Evolutionary conservation across 2,888 invertebrate genomes (phyloP).

Genomic region (Brenthis ino): DNA sequence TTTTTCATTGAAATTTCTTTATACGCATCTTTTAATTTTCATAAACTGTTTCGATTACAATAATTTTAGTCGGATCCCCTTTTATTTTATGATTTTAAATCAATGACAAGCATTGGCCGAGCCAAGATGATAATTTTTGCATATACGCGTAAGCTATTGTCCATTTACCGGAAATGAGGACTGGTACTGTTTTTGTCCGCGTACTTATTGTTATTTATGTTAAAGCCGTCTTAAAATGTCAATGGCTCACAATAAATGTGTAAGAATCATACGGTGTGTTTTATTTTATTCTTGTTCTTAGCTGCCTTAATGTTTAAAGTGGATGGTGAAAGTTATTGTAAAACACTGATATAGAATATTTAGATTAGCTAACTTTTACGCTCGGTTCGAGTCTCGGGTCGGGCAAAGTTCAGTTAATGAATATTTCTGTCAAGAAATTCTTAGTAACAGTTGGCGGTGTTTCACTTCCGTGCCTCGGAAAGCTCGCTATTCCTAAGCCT

Average conservation of each 20-base stretch:
- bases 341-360: too few relatives aligned
- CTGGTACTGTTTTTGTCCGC: background rate
- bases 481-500: too few relatives aligned
- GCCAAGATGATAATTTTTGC: background rate
- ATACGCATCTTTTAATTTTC: too few relatives aligned
- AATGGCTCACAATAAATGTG: conserved; percentile 14
- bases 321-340: background rate
- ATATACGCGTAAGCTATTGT: background rate
- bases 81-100: background rate
- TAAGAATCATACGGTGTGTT: conserved; percentile 4
- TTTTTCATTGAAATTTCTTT: too few relatives aligned
- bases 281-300: background rate
- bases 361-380: too few relatives aligned
- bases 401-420: too few relatives aligned
- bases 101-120: background rate
- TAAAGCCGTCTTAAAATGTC: background rate
- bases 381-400: too few relatives aligned
- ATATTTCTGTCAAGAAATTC: too few relatives aligned
- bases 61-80: too few relatives aligned
- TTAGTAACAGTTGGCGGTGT: too few relatives aligned
- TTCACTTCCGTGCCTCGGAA: too few relatives aligned
- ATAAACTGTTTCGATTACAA: too few relatives aligned
- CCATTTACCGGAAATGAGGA: background rate
- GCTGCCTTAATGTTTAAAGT: background rate
- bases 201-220: background rate